A percentile compares a stretch with the other conserved stretches of the same genome.
Evolutionary conservation across 2,797 vertebrate species (phyloP).

Genomic region (Sebastolobus altivelis): DNA sequence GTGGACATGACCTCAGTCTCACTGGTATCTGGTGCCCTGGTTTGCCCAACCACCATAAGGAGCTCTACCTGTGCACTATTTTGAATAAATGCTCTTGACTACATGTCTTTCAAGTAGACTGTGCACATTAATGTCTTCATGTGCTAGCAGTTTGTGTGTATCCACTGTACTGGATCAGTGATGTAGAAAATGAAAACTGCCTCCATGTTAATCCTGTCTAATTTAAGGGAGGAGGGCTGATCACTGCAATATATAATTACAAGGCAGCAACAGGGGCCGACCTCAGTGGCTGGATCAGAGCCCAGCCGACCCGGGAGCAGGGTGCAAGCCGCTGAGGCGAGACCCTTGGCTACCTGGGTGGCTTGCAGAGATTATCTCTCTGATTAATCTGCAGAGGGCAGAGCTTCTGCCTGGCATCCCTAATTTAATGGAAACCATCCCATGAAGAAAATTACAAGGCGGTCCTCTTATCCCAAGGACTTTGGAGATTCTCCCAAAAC

Average conservation of each 20-base stretch:
- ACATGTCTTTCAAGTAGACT: neutral
- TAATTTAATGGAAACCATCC: slow-evolving; percentile 37
- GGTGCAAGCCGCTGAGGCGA: neutral
- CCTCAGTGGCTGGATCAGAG: slow-evolving; percentile 20
- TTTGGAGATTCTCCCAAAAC: slow-evolving; percentile 18
- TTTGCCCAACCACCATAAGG: neutral
- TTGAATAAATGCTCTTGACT: neutral
- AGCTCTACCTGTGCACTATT: neutral
- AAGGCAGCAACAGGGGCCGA: slow-evolving; percentile 33
- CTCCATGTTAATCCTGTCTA: slow-evolving; percentile 37
- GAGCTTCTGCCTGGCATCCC: slow-evolving; percentile 18
- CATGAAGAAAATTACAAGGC: slow-evolving; percentile 47
- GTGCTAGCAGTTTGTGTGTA: slow-evolving; percentile 32
- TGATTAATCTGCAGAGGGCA: slow-evolving; percentile 40
- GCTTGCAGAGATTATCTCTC: slow-evolving; percentile 29
- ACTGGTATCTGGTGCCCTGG: neutral
- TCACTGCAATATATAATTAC: slow-evolving; percentile 54
- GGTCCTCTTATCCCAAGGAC: slow-evolving; percentile 5
- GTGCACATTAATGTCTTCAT: slow-evolving; percentile 20
- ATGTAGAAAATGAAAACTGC: slow-evolving; percentile 35
- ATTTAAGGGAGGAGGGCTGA: slow-evolving; percentile 48
- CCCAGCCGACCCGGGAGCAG: neutral
- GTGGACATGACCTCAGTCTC: neutral
- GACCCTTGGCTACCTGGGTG: slow-evolving; percentile 52
- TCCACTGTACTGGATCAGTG: slow-evolving; percentile 37